Evolutionary conservation across 2,797 vertebrate genomes (phyloP), one percentile per base, ranked within the genome.

Genomic region (Gymnodraco acuticeps): DNA sequence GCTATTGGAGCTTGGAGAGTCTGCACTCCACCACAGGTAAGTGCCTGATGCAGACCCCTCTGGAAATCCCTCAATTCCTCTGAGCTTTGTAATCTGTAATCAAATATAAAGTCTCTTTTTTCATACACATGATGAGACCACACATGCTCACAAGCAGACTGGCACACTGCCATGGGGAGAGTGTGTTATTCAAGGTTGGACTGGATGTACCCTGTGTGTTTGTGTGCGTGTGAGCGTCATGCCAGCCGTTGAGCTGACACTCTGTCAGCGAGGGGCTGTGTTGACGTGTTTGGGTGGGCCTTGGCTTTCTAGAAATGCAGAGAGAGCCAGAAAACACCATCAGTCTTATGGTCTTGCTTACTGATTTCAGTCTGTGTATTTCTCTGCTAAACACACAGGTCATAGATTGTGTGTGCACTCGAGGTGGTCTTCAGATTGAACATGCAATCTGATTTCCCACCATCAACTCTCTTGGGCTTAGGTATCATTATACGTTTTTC

Each of bases 1-100:
- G 95, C 58, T 97, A 97, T 87, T 97, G 97, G 97, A 99, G 97
- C 94, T 91, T 98, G 90, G 97, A 98, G 94, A 99, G 97, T 79
- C 96, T 99, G 81, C 97, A 97, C 90, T 98, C 97, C 64, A 95
- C 96, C 93, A 95, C 96, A 89, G 97, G 97, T 99, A 96, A 88
- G 86, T 11, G 42, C 59, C 27, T 13, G 50, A 15, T 38, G 52
- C 42, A 19, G 1, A 20, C 62, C 23, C 13, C 15, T 16, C 11
- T 54, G 27, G 16, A 31, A 46, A 55, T 13, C 27, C 41, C 3
- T 15, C 6, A 15, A n/a, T 16, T 64, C 27, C 41, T 56, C 15
- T 10, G 53, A 15, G 14, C 58, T 8, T 2, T 15, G 16, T 31
- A 12, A 59, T 52, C 27, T 19, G 1, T n/a, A 41, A 42, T 2